Conservation (phyloP, 92 coral and sea anemone genomes). For the Montipora capitata region DNA sequence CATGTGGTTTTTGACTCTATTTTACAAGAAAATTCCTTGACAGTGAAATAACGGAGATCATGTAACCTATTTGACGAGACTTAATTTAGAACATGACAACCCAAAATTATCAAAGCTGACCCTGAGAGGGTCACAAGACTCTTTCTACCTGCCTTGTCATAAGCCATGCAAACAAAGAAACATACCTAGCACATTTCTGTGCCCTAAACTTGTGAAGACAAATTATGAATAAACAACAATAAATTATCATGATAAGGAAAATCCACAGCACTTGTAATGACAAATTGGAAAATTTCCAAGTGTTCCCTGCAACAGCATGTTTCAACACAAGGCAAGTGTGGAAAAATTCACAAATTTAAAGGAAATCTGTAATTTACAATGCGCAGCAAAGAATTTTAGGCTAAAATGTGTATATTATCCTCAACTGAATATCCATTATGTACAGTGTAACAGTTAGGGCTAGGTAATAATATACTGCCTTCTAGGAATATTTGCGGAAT, state of each 20-base stretch:
- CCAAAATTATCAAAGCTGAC: not conserved
- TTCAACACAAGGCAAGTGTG: not conserved
- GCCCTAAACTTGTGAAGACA: not conserved
- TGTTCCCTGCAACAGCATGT: not conserved
- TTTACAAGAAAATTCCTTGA: not conserved
- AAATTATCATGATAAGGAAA: not conserved
- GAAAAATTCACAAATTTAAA: not conserved
- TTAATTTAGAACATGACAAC: not conserved
- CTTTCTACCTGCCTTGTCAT: not conserved
- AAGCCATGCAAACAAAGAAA: too few relatives aligned
- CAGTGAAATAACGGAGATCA: too few relatives aligned
- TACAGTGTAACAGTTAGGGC: too few relatives aligned
- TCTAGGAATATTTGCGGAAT: too few relatives aligned
- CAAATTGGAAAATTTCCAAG: not conserved
- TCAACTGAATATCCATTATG: too few relatives aligned
- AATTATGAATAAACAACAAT: not conserved
- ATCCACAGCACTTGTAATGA: not conserved
- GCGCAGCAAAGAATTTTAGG: not conserved
- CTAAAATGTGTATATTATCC: too few relatives aligned
- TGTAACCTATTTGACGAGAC: too few relatives aligned
- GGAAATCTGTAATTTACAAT: not conserved
- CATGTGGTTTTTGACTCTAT: too few relatives aligned
- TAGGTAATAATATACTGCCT: too few relatives aligned
- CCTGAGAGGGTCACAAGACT: not conserved
- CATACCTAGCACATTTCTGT: too few relatives aligned